These are phyloP conservation scores for Epinotia demarniana DNA, from an alignment of 2,888 invertebrate genomes.

Conservation along the genomic window DNA sequence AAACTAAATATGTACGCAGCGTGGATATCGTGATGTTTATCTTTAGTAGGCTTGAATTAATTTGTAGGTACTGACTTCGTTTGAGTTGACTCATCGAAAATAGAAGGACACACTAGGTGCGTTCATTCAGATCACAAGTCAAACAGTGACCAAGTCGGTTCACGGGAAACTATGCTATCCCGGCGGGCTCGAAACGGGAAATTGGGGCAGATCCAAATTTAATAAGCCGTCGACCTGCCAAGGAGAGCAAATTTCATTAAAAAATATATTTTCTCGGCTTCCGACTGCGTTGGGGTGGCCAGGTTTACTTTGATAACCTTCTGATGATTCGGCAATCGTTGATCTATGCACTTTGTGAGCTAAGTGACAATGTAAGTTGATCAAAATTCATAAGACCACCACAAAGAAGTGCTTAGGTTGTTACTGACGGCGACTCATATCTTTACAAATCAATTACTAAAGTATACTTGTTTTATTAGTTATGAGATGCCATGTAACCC, in stretches of 20 bases:
- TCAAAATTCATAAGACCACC: background rate
- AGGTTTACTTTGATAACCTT: slow-evolving; percentile 2
- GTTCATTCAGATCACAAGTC: background rate
- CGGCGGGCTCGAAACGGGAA: slow-evolving; percentile 18
- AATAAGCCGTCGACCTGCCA: slow-evolving; percentile 40
- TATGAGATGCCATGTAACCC: too few species aligned
- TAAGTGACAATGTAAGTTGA: background rate
- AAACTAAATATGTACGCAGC: too few species aligned
- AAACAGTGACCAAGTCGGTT: slow-evolving; percentile 7
- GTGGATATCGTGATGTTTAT: too few species aligned
- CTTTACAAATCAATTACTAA: background rate
- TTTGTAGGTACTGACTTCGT: background rate
- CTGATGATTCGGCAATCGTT: background rate
- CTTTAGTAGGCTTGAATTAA: too few species aligned
- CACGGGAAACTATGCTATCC: slow-evolving; percentile 2
- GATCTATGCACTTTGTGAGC: background rate
- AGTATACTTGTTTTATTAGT: too few species aligned
- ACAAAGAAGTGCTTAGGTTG: too few species aligned
- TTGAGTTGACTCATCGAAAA: background rate
- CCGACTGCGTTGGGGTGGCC: slow-evolving; percentile 6
- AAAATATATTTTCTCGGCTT: slow-evolving; percentile 28
- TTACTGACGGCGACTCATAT: too few species aligned
- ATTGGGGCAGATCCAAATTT: slow-evolving; percentile 44
- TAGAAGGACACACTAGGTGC: background rate
- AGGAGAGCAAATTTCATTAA: slow-evolving; percentile 41